A percentile compares a stretch with the other conserved stretches of the same genome.
These are phyloP conservation scores for Axis porcinus DNA, from an alignment of 2,113 vertebrate genomes.

Conservation along the genomic window DNA sequence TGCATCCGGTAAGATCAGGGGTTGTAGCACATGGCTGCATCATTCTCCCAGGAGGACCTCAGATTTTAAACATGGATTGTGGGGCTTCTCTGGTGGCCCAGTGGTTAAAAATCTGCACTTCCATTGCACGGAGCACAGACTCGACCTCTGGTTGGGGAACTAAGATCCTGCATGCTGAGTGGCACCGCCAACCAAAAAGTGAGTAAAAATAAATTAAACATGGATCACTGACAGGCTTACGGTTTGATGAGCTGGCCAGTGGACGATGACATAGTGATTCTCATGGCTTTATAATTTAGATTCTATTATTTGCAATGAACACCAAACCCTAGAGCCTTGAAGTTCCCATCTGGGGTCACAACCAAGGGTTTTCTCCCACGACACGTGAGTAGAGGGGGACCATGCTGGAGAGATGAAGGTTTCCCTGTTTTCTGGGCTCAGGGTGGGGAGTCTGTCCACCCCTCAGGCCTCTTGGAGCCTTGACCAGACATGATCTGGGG, in stretches of 20 bases:
- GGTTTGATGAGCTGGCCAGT: not conserved
- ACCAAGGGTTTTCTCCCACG: not conserved
- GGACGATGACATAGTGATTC: not conserved
- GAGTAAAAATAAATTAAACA: not conserved
- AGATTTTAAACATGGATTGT: rapidly evolving
- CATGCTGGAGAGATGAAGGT: not conserved
- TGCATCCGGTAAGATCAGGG: rapidly evolving
- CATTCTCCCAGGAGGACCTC: not conserved
- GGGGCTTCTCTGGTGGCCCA: not conserved
- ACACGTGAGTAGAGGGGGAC: rapidly evolving
- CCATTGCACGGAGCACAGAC: not conserved
- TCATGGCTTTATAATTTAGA: not conserved
- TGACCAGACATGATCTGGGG: not conserved
- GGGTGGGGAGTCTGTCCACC: too few relatives aligned
- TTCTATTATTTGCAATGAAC: not conserved
- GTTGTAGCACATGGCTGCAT: rapidly evolving
- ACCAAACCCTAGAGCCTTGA: not conserved
- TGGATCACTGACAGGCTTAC: not conserved
- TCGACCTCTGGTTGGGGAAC: not conserved
- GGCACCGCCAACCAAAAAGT: not conserved
- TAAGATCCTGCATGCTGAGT: not conserved
- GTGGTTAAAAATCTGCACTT: not conserved
- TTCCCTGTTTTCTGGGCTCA: not conserved
- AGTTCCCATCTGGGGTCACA: not conserved
- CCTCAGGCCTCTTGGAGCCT: not conserved